phyloP scores from a whole-genome alignment of 2,888 invertebrate genomes.

The Abrostola triplasia region DNA sequence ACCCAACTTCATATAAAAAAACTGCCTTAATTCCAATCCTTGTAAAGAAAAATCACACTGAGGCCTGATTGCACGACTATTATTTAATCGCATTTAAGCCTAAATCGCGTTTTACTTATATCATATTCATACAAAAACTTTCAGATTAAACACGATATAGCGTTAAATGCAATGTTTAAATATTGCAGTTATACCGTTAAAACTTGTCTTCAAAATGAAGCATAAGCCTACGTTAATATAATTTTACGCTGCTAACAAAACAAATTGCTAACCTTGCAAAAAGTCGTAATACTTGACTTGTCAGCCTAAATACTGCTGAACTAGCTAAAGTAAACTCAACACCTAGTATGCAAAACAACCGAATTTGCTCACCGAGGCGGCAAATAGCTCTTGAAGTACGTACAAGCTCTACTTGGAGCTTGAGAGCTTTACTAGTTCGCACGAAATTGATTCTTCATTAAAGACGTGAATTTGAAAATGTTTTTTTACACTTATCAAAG shows the following conservation, averaged over 20 bases:
- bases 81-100: too few species aligned
- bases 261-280: conserved; percentile 13
- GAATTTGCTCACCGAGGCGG: conserved; percentile 23
- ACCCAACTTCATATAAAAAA: too few species aligned
- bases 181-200: too few species aligned
- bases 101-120: too few species aligned
- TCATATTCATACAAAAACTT: too few species aligned
- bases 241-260: conserved; percentile 19
- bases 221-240: conserved; percentile 7
- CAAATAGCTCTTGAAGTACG: conserved; percentile 33
- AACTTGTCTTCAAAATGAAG: conserved; percentile 2
- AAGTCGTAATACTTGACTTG: conserved; percentile 28
- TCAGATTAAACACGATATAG: too few species aligned
- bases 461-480: too few species aligned
- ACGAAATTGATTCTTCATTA: background rate
- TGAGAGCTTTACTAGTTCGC: conserved; percentile 9
- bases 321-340: conserved; percentile 13
- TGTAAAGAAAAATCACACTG: too few species aligned
- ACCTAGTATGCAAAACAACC: conserved; percentile 30
- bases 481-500: too few species aligned
- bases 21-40: too few species aligned
- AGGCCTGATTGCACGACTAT: too few species aligned
- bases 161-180: too few species aligned
- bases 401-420: conserved; percentile 7
- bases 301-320: conserved; percentile 19